phyloP scores from a whole-genome alignment of 2,113 vertebrate species.

The Phaethornis superciliosus region DNA sequence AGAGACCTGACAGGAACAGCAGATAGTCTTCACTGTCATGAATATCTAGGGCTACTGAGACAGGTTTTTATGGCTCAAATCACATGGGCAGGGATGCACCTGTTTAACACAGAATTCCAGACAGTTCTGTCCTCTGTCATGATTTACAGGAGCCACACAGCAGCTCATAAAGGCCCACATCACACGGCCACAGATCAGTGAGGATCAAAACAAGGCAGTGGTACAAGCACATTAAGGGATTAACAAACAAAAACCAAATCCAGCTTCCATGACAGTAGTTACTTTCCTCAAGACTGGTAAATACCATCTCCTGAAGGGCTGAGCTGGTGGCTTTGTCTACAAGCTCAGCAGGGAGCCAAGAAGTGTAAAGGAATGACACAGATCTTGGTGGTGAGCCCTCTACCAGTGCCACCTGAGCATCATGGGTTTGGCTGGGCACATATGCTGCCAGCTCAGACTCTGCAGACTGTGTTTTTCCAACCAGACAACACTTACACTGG shows the following conservation, averaged over 20 bases:
- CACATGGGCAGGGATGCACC: background rate
- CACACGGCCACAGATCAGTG: background rate
- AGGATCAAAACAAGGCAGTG: background rate
- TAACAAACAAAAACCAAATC: background rate
- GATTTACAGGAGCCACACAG: background rate
- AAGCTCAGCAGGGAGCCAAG: background rate
- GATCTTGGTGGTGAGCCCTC: background rate
- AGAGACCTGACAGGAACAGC: background rate
- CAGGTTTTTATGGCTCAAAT: background rate
- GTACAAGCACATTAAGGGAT: background rate
- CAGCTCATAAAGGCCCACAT: background rate
- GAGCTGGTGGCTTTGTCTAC: background rate
- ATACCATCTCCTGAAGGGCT: background rate
- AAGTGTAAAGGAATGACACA: background rate
- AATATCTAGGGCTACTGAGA: background rate
- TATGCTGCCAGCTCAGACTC: background rate
- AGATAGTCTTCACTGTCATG: background rate
- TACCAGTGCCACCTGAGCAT: background rate
- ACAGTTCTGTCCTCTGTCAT: background rate
- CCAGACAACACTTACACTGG: conserved; percentile 73
- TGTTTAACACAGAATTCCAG: background rate
- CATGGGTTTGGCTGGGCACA: background rate
- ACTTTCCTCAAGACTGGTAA: background rate
- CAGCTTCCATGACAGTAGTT: background rate
- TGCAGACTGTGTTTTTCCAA: background rate